Evolutionary conservation across 2,888 invertebrate genomes (phyloP).

Genomic region (Allacma fusca): DNA sequence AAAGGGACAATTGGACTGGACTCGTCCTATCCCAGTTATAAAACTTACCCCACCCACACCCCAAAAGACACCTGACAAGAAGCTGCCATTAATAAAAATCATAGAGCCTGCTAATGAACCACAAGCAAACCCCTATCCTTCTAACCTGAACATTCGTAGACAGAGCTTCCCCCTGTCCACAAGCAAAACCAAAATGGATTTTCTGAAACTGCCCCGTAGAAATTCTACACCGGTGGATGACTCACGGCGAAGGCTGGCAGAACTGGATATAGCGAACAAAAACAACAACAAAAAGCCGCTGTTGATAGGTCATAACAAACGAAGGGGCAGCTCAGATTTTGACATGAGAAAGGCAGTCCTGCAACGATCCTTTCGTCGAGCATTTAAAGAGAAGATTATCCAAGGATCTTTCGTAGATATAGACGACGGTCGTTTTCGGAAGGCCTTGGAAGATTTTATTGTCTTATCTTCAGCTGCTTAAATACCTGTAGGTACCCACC

Average conservation of each 20-base stretch:
- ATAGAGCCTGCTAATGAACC: not conserved
- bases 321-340: conserved; percentile 25
- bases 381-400: conserved; percentile 29
- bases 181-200: not conserved
- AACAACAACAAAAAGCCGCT: not conserved
- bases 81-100: not conserved
- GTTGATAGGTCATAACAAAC: not conserved
- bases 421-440: not conserved
- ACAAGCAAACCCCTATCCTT: no score
- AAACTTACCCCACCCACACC: not conserved
- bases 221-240: not conserved
- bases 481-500: no score
- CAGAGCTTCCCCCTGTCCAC: conserved; percentile 24
- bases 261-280: not conserved
- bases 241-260: not conserved
- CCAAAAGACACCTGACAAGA: not conserved
- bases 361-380: conserved; percentile 26
- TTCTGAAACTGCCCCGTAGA: not conserved
- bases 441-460: conserved; percentile 24
- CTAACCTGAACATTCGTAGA: not conserved
- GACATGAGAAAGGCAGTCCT: conserved; percentile 37
- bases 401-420: conserved; percentile 15
- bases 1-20: conserved; percentile 29
- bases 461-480: no score
- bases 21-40: conserved; percentile 4